Conservation (phyloP, 2,888 invertebrate genomes). For the Drosophila prostipennis region DNA sequence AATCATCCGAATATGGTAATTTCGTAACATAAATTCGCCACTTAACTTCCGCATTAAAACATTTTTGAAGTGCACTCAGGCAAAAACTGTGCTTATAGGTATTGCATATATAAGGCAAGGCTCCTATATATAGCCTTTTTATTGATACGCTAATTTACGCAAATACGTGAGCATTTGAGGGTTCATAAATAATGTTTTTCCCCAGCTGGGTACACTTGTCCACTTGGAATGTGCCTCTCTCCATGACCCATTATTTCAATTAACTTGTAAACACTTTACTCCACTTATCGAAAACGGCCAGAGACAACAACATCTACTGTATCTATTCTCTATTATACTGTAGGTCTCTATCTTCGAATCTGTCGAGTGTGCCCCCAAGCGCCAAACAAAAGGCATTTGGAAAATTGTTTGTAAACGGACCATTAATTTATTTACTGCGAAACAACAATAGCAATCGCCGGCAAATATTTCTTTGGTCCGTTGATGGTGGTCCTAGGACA, state of each 20-base stretch:
- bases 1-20: constrained; percentile 25
- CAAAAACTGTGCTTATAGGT: constrained; percentile 9
- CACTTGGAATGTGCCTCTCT: constrained; percentile 16
- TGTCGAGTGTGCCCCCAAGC: constrained; percentile 2
- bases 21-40: constrained; percentile 21
- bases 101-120: not conserved
- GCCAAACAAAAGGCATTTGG: constrained; percentile 41
- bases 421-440: constrained; percentile 47
- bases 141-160: constrained; percentile 47
- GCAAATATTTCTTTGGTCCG: not conserved
- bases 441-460: constrained; percentile 17
- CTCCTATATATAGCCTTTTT: constrained; percentile 23
- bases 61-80: constrained; percentile 21
- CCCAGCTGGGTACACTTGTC: constrained; percentile 10
- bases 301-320: constrained; percentile 7
- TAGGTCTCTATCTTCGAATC: constrained; percentile 28
- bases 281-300: constrained; percentile 43
- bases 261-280: constrained; percentile 56
- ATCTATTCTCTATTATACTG: constrained; percentile 22
- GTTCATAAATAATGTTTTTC: constrained; percentile 29
- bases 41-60: constrained; percentile 39
- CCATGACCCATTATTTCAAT: constrained; percentile 52
- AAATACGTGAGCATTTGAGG: constrained; percentile 49
- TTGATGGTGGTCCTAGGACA: constrained; percentile 11
- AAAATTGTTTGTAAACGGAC: constrained; percentile 48